These are phyloP conservation scores for Pseudonaja textilis DNA, from an alignment of 2,113 vertebrate genomes.

Conservation along the genomic window DNA sequence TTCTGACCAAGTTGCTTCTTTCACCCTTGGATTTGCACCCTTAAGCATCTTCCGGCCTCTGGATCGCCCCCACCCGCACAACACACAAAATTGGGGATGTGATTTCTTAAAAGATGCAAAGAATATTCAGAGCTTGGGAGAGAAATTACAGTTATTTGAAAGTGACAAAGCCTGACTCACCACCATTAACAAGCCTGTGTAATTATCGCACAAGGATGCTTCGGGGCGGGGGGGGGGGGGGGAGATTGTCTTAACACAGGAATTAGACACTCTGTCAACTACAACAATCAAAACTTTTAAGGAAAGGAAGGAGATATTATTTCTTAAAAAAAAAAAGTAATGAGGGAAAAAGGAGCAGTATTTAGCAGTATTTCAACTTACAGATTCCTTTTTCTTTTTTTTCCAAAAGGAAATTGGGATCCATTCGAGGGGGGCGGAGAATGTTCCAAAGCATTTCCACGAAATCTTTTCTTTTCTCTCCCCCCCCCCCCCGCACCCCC, in stretches of 20 bases:
- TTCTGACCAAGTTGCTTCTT: neutral
- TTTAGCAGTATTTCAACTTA: slow-evolving; percentile 56
- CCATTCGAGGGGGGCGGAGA: slow-evolving; percentile 54
- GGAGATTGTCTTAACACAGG: slow-evolving; percentile 35
- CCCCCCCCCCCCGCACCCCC: neutral
- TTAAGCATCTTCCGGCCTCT: neutral
- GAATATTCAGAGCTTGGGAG: neutral
- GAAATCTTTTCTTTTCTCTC: slow-evolving; percentile 35
- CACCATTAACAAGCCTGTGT: neutral
- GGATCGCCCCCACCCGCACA: neutral
- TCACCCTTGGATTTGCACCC: neutral
- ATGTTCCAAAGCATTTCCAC: slow-evolving; percentile 62
- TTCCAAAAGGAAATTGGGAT: slow-evolving; percentile 62
- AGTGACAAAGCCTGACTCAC: neutral
- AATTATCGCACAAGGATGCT: slow-evolving; percentile 34
- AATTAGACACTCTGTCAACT: slow-evolving; percentile 24
- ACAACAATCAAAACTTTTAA: slow-evolving; percentile 37
- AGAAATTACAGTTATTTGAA: neutral
- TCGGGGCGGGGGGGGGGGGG: slow-evolving; percentile 7
- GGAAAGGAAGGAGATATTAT: slow-evolving; percentile 51
- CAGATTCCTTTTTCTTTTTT: slow-evolving; percentile 48
- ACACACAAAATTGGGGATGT: neutral
- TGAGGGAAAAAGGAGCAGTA: slow-evolving; percentile 2
- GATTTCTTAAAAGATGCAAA: neutral
- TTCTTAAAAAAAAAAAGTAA: neutral